Evolutionary conservation across 2,797 vertebrate species (phyloP), one percentile per base, ranked within the genome.

Genomic region (Euthynnus affinis): DNA sequence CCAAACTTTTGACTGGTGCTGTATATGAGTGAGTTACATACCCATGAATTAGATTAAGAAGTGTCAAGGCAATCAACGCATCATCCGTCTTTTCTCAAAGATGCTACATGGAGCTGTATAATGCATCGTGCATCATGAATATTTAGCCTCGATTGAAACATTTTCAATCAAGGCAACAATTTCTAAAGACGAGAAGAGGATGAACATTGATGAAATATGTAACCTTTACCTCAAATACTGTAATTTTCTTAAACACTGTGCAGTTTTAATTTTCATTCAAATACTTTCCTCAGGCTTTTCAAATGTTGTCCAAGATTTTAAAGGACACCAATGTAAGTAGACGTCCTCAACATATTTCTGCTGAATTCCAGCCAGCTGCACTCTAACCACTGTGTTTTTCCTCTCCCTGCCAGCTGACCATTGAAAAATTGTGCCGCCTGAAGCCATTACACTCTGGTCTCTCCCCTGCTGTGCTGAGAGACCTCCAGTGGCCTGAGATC

Each of bases 281-380:
- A 52, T 86, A 23, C 48, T 74, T 51, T 87, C 70, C 75, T 57
- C 76, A 98, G 97, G 97, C 96, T 70, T 96, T 94, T 76, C 92
- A 96, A 81, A 90, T 97, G 46, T 91, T 97, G 67, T 88, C 87
- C 51, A 92, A 92, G 86, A 94, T 97, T 69, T 94, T 95, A 42
- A 89, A 92, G 29, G 92, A 92, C 29, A 91, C 80, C 1, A 95
- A 95, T 29, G 97, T 98, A 94, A 96, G 97, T 94, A 86, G 20
- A 82, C 4, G 15, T 80, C 61, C 78, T 53, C 9, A 13, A 71
- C 74, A 40, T 42, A 25, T 62, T 56, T 87, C 61, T 37, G 13
- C 18, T 75, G 60, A 75, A 71, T 66, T 78, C 67, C 6, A 23
- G 42, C 77, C 67, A 51, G 3, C 51, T 71, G 53, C 32, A 13